Percentiles rank a stretch among this genome's conserved stretches.
These are phyloP conservation scores for Enteromius radiatus DNA, from an alignment of 2,797 vertebrate species.

Conservation along the genomic window DNA sequence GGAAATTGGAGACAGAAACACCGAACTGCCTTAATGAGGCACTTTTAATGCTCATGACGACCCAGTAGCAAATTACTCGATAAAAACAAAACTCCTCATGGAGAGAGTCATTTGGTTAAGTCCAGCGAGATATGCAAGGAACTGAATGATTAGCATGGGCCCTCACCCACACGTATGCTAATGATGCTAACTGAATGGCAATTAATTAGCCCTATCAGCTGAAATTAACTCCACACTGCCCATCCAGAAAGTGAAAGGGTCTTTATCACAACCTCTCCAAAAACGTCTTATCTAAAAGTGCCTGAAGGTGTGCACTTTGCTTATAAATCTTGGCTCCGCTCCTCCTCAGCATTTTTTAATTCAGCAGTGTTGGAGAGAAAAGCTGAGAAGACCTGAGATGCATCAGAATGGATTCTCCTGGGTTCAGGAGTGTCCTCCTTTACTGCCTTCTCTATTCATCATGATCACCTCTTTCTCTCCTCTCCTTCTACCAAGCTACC, in stretches of 20 bases:
- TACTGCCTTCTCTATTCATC: constrained; percentile 43
- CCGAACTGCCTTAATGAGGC: constrained; percentile 51
- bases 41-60: constrained; percentile 52
- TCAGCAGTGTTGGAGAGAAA: constrained; percentile 21
- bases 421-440: constrained; percentile 21
- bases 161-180: constrained; percentile 53
- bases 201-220: constrained; percentile 56
- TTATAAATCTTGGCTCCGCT: constrained; percentile 17
- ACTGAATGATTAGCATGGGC: constrained; percentile 60
- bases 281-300: constrained; percentile 38
- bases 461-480: constrained; percentile 41
- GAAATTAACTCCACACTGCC: constrained; percentile 45
- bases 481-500: constrained; percentile 34
- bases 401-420: constrained; percentile 41
- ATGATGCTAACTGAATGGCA: constrained; percentile 57
- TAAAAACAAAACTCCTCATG: constrained; percentile 52
- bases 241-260: constrained; percentile 30
- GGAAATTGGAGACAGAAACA: constrained; percentile 56
- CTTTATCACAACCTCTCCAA: constrained; percentile 43
- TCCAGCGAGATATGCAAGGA: constrained; percentile 53
- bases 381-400: constrained; percentile 27
- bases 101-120: constrained; percentile 56
- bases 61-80: constrained; percentile 49
- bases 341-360: constrained; percentile 15
- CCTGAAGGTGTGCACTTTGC: neutral